Base-by-base conservation (phyloP, 1,140 invertebrate species). In the Liolophura sinensis region DNA sequence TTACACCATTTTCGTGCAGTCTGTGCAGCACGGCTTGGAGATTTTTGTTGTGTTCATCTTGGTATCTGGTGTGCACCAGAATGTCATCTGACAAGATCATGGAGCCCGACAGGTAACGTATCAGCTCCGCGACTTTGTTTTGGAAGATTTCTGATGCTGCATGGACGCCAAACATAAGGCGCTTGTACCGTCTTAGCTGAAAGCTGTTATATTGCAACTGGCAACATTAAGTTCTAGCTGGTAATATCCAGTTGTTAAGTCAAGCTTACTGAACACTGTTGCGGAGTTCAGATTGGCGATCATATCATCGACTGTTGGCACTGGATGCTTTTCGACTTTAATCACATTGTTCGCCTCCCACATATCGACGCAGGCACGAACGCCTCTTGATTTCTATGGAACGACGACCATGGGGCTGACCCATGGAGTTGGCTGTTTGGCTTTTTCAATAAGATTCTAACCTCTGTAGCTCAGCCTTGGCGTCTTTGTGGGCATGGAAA, bases 351-450 rank as follows among this genome's bases (percentile, higher is more conserved):
- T 72, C 1, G 70, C 65, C 24, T 58, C 40, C 16, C 59, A 57
- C 74, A 73, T 75, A 22, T 75, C 71, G 0, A 78, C 73, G 55
- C 71, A 73, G 1, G 73, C 46, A n/a, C 73, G 15, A 14, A 64
- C 62, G 46, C 73, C 67, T n/a, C n/a, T n/a, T 27, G 16, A 57
- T 22, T 65, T 65, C 57, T 78, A 75, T 18, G 73, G 70, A 11
- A 66, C 57, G 7, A 74, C 63, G 4, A 77, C 73, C 14, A 77
- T 62, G 11, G 66, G 65, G 1, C 69, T 72, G 3, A 77, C 70
- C 77, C 76, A 80, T n/a, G 74, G 70, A 16, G 76, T 78, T 31
- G 77, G 76, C 6, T 73, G 72, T 20, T 64, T 52, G 3, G 74
- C 74, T 48, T 62, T 71, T 57, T 80, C 71, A 50, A 72, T 73